Evolutionary conservation across 2,888 invertebrate genomes (phyloP).

Genomic region (Cryptophagus acutangulus): DNA sequence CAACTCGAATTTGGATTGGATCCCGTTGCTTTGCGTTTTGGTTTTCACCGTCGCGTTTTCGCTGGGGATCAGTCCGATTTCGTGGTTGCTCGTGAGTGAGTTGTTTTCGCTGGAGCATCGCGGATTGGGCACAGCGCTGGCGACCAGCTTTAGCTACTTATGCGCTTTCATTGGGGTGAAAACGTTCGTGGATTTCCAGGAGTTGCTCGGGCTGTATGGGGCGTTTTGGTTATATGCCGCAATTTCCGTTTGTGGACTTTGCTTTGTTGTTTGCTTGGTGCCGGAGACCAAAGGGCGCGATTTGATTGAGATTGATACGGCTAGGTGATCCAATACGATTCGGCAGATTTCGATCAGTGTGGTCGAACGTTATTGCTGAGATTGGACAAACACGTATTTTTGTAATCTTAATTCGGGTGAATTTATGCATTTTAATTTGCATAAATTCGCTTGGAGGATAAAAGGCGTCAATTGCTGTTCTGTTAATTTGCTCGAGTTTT

Average conservation of each 20-base stretch:
- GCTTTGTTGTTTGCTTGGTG: constrained; percentile 80
- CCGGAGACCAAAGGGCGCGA: constrained; percentile 90
- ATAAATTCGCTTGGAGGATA: too few relatives aligned
- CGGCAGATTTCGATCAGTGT: constrained; percentile 36
- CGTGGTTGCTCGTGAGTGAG: constrained; percentile 79
- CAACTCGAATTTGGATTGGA: constrained; percentile 67
- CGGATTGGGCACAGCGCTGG: constrained; percentile 82
- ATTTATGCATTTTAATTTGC: constrained; percentile 8
- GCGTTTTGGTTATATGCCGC: constrained; percentile 87
- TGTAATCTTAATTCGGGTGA: too few relatives aligned
- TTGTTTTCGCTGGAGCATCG: constrained; percentile 77
- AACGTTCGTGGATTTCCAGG: constrained; percentile 78
- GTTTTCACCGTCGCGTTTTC: constrained; percentile 82
- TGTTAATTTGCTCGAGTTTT: constrained; percentile 1
- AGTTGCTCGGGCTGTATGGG: constrained; percentile 70
- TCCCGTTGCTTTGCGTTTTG: constrained; percentile 75
- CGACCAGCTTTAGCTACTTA: constrained; percentile 80
- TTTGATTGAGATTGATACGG: constrained; percentile 79
- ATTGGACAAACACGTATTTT: too few relatives aligned
- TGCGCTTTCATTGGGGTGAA: constrained; percentile 84
- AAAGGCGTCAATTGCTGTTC: too few relatives aligned
- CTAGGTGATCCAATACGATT: constrained; percentile 39
- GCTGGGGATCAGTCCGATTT: constrained; percentile 83
- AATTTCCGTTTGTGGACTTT: constrained; percentile 73
- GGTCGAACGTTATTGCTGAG: constrained; percentile 38